phyloP scores from a whole-genome alignment of 2,888 invertebrate genomes.

The Apamea crenata region DNA sequence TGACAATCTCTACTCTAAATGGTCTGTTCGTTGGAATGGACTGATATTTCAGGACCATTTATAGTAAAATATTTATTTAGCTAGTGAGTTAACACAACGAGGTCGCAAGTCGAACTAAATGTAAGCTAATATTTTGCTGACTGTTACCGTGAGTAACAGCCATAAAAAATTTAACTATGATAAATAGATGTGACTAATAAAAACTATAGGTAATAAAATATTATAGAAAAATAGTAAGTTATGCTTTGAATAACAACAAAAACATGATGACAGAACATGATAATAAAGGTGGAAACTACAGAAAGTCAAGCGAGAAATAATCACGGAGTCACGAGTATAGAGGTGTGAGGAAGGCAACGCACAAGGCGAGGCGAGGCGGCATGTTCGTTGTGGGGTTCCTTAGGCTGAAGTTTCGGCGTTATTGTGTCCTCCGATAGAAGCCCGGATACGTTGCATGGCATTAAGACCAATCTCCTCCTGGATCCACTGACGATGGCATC shows the following conservation, averaged over 20 bases:
- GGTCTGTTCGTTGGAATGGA: background rate
- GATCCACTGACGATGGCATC: too few relatives aligned
- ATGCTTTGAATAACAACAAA: background rate
- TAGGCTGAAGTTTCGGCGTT: too few relatives aligned
- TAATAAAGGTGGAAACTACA: background rate
- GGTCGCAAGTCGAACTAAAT: background rate
- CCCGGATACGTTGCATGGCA: too few relatives aligned
- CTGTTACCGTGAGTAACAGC: background rate
- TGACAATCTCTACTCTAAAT: background rate
- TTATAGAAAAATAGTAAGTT: background rate
- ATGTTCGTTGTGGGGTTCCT: too few relatives aligned
- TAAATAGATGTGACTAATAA: background rate
- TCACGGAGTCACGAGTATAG: too few relatives aligned
- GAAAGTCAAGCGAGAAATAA: background rate
- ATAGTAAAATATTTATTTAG: background rate
- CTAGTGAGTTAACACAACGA: background rate
- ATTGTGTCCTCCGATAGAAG: too few relatives aligned
- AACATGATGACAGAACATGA: background rate
- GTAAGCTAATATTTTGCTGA: background rate
- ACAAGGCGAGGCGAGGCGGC: too few relatives aligned
- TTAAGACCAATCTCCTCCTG: too few relatives aligned
- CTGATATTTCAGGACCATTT: background rate
- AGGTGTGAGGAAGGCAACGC: too few relatives aligned
- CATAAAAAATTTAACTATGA: background rate
- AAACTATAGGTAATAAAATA: background rate